phyloP scores from a whole-genome alignment of 2,113 vertebrate genomes.

The Marmota monax region DNA sequence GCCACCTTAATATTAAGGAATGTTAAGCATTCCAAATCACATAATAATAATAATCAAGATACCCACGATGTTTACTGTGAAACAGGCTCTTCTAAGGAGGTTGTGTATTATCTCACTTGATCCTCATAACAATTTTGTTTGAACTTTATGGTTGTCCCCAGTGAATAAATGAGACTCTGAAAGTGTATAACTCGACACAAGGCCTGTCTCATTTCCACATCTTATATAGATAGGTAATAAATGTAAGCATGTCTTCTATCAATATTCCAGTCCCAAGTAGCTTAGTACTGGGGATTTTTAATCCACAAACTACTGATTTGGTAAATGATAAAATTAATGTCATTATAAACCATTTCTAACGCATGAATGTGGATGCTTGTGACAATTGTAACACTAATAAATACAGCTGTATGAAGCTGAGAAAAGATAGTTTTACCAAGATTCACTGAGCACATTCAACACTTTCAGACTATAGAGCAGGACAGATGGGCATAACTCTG shows the following conservation, averaged over 20 bases:
- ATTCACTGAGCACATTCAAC: not conserved
- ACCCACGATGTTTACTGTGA: not conserved
- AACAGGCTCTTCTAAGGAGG: not conserved
- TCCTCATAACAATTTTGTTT: not conserved
- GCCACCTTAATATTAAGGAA: not conserved
- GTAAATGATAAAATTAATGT: not conserved
- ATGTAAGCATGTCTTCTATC: not conserved
- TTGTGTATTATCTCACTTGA: not conserved
- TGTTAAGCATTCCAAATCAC: not conserved
- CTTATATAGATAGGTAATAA: not conserved
- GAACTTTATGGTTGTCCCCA: not conserved
- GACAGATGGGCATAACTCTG: not conserved
- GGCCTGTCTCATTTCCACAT: not conserved
- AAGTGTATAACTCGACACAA: not conserved
- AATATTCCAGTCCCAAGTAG: not conserved
- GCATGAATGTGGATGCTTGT: not conserved
- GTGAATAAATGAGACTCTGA: not conserved
- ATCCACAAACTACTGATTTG: not conserved
- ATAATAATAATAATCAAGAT: not conserved
- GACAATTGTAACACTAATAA: not conserved
- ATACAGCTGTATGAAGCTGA: conserved; percentile 7
- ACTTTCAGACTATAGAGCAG: not conserved
- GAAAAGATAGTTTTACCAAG: not conserved
- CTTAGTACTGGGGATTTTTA: not conserved
- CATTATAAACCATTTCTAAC: not conserved